A percentile compares a stretch with the other conserved stretches of the same genome.
These are phyloP conservation scores for Porphyrio hochstetteri DNA, from an alignment of 2,113 vertebrate species.

Conservation along the genomic window DNA sequence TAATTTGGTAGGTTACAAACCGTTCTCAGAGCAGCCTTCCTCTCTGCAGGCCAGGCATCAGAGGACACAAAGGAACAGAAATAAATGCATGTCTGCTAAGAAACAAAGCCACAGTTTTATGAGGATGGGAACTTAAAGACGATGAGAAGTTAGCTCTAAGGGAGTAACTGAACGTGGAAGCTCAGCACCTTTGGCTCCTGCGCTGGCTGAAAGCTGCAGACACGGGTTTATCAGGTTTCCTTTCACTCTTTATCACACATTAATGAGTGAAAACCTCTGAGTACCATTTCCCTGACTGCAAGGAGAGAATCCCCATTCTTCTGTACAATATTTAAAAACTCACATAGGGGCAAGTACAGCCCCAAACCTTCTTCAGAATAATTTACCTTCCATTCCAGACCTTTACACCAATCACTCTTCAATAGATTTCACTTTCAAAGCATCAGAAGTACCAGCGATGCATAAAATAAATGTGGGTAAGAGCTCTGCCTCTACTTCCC, in stretches of 20 bases:
- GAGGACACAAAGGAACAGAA: neutral
- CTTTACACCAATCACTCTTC: neutral
- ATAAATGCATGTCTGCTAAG: neutral
- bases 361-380: neutral
- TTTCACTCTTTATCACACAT: neutral
- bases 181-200: neutral
- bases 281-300: neutral
- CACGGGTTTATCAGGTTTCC: neutral
- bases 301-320: neutral
- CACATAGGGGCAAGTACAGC: neutral
- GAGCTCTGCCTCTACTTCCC: neutral
- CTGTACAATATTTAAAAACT: neutral
- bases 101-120: constrained; percentile 5
- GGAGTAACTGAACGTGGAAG: neutral
- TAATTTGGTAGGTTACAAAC: neutral
- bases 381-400: neutral
- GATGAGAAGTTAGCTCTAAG: neutral
- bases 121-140: constrained; percentile 25
- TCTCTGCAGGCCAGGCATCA: neutral
- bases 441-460: neutral
- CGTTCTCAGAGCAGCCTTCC: neutral
- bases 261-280: neutral
- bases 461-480: neutral
- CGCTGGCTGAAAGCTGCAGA: neutral
- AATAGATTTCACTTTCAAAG: neutral